phyloP scores from a whole-genome alignment of 2,113 vertebrate species.

The Spizaetus ornatus region DNA sequence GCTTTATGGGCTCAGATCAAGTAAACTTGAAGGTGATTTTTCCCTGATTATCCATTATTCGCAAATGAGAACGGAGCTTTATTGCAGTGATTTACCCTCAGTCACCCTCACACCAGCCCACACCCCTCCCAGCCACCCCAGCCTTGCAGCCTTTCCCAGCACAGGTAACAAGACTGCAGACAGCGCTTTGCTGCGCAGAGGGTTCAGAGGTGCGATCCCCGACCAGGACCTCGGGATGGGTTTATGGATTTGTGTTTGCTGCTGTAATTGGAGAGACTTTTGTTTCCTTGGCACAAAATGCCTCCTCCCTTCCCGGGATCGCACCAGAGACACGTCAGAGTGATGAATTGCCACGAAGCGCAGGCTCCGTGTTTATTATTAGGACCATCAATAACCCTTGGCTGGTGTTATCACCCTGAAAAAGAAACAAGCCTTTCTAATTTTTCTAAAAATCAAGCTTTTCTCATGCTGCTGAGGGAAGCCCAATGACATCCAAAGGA shows the following conservation, averaged over 20 bases:
- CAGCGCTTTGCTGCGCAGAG: background rate
- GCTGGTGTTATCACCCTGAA: background rate
- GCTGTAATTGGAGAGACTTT: background rate
- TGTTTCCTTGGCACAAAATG: background rate
- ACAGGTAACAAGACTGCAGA: background rate
- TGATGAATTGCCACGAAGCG: background rate
- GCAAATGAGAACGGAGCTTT: accelerated
- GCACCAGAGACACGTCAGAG: background rate
- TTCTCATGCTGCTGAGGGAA: background rate
- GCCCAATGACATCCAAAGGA: background rate
- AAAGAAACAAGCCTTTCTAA: background rate
- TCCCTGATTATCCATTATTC: background rate
- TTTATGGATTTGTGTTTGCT: background rate
- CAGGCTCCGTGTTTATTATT: background rate
- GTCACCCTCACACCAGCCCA: background rate
- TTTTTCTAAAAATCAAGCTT: background rate
- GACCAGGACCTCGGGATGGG: background rate
- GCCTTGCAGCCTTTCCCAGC: background rate
- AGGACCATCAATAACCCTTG: background rate
- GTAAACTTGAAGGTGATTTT: background rate
- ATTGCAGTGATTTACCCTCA: background rate
- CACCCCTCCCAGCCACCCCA: accelerated
- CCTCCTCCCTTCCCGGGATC: background rate
- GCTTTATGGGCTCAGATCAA: background rate
- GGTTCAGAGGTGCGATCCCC: background rate